Conservation (phyloP, 2,797 vertebrate genomes). For the Lagorchestes hirsutus region DNA sequence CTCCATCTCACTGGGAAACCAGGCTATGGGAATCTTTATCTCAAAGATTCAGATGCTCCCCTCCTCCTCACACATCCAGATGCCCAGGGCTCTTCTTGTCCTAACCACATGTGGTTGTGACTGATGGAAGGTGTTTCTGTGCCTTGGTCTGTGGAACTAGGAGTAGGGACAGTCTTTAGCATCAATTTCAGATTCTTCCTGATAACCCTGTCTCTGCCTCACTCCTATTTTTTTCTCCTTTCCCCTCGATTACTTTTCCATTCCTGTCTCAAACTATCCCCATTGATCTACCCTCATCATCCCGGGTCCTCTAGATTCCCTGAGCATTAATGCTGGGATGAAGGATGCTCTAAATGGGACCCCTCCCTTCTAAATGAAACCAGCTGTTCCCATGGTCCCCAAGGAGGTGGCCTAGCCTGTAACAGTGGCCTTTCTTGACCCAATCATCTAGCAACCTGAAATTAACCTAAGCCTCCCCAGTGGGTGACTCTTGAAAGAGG, state of each 20-base stretch:
- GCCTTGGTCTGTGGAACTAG: slow-evolving; percentile 16
- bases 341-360: slow-evolving; percentile 35
- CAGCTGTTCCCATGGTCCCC: background rate
- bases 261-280: background rate
- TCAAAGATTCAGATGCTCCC: background rate
- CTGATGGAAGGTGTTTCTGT: slow-evolving; percentile 4
- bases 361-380: slow-evolving; percentile 3
- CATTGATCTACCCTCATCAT: background rate
- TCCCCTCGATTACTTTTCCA: background rate
- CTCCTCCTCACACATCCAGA: background rate
- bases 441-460: background rate
- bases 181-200: background rate
- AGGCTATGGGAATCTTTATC: background rate
- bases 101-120: background rate
- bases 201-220: background rate
- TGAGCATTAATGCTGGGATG: background rate
- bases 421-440: background rate
- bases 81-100: background rate
- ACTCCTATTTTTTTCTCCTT: background rate
- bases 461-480: background rate
- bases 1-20: background rate
- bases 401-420: background rate
- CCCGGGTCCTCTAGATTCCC: background rate
- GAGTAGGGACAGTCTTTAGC: background rate
- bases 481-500: background rate